A percentile compares a stretch with the other conserved stretches of the same genome.
phyloP scores from a whole-genome alignment of 2,888 invertebrate genomes.

The Mesoligia furuncula region DNA sequence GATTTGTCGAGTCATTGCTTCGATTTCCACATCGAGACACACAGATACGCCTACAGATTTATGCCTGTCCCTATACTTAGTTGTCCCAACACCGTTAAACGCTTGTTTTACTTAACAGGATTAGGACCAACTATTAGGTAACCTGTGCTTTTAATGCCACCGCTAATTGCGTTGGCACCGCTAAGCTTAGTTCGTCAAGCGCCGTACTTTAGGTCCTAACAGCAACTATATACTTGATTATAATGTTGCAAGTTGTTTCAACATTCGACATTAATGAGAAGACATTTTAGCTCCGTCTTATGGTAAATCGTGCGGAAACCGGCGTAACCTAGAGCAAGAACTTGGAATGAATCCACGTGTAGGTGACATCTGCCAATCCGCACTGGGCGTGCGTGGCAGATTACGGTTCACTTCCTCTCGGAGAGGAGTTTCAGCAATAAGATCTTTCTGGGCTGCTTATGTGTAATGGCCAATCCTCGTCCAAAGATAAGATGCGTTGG shows the following conservation, averaged over 20 bases:
- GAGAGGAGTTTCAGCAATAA: background rate
- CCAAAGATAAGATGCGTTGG: background rate
- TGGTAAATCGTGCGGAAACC: background rate
- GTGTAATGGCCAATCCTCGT: background rate
- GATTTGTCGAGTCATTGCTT: slow-evolving; percentile 29
- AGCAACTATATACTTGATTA: slow-evolving; percentile 22
- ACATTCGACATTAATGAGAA: background rate
- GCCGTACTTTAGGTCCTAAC: slow-evolving; percentile 16
- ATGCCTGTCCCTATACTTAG: background rate
- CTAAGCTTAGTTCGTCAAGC: slow-evolving; percentile 19
- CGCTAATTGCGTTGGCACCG: slow-evolving; percentile 34
- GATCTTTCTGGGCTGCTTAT: background rate
- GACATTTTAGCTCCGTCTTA: background rate
- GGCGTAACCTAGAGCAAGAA: background rate
- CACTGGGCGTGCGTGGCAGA: background rate
- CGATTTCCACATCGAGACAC: slow-evolving; percentile 19
- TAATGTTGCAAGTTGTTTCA: slow-evolving; percentile 14
- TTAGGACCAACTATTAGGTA: slow-evolving; percentile 24
- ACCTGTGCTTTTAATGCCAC: slow-evolving; percentile 25
- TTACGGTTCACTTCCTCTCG: background rate
- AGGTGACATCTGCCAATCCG: background rate
- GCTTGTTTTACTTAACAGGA: slow-evolving; percentile 34
- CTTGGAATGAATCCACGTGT: background rate
- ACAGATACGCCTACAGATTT: slow-evolving; percentile 6
- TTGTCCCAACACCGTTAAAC: slow-evolving; percentile 7